Conservation (phyloP, 2,113 vertebrate species). For the Tachuris rubrigastra region DNA sequence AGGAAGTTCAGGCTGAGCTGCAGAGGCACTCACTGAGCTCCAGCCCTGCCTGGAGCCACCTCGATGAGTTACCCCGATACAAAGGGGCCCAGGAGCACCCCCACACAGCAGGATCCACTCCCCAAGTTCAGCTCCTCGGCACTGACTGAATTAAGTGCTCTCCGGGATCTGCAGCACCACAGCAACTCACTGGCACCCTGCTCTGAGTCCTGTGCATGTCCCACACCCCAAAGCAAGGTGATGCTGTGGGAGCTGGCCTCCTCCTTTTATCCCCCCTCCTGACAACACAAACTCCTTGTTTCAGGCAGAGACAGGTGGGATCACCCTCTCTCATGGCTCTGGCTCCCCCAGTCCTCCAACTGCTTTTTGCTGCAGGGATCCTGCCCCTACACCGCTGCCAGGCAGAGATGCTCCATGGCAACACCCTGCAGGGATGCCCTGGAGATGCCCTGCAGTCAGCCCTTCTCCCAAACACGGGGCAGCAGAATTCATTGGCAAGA, state of each 20-base stretch:
- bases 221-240: accelerated
- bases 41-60: background rate
- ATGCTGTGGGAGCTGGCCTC: background rate
- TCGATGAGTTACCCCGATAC: accelerated
- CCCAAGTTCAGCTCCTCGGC: background rate
- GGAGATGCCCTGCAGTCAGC: accelerated
- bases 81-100: background rate
- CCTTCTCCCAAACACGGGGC: background rate
- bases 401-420: background rate
- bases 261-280: background rate
- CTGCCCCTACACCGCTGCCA: background rate
- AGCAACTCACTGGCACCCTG: background rate
- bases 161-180: background rate
- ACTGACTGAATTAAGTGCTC: accelerated
- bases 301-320: background rate
- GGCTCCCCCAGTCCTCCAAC: background rate
- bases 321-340: background rate
- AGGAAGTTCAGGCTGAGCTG: background rate
- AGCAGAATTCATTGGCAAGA: background rate
- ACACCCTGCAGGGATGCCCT: background rate
- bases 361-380: background rate
- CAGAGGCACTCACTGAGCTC: background rate
- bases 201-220: accelerated
- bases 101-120: accelerated
- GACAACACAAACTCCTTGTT: background rate